Evolutionary conservation across 2,113 vertebrate genomes (phyloP), one percentile per base, ranked within the genome.

Genomic region (Equus quagga): DNA sequence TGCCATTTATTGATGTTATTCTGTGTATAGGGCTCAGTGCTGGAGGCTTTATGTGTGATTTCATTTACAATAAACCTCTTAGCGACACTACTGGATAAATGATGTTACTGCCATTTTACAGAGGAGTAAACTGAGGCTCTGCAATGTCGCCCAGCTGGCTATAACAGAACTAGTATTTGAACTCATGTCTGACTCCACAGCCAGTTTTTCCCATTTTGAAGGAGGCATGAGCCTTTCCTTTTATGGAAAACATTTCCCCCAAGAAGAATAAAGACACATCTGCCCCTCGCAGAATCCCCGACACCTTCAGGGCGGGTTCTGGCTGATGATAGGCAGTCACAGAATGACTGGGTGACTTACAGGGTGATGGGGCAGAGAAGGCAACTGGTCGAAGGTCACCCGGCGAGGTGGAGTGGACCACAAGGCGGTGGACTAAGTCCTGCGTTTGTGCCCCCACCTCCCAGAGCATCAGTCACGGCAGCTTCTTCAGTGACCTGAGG

Each of bases 181-280:
- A 76, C 36, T n/a, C 54, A 44, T 62, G 12, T 64, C 33, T 70
- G 65, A 62, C 14, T 33, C 51, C 64, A 6, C 8, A 75, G 49
- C 79, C 41, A 62, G 18, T 31, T 46, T 69, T 58, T 31, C 6
- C 67, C 33, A 56, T 36, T 70, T 91, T 18, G 62, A 21, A 6
- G 62, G 56, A 54, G 28, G 44, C 69, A 64, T 5, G 69, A 72
- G 13, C 69, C 67, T 80, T 89, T 93, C 23, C 9, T 85, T 51
- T 96, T 69, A 18, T 62, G 78, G 54, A 65, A 78, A 78, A 84
- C 11, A 36, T 81, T 70, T 76, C 78, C 69, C 95, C 82, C 24
- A 49, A 60, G 69, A 88, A 88, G 18, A 78, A 72, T 60, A 70
- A 51, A 94, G 80, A 24, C 12, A 14, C 41, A 49, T 49, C 44